These are phyloP conservation scores for Myathropa florea DNA, from an alignment of 2,888 invertebrate genomes.

Conservation along the genomic window DNA sequence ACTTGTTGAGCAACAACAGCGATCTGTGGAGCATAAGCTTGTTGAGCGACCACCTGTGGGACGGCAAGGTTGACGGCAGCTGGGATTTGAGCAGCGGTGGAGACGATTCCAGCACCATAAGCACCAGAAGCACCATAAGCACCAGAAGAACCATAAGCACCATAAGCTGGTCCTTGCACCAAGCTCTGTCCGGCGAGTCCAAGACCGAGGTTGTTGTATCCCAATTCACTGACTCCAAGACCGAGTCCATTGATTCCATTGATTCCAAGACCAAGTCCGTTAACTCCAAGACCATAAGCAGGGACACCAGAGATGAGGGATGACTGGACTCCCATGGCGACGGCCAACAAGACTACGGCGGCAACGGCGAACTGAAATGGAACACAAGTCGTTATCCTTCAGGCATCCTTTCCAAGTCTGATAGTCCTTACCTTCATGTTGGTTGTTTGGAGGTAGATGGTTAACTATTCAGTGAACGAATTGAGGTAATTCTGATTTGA, in stretches of 20 bases:
- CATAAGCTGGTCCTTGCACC: neutral
- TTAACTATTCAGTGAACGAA: constrained; percentile 22
- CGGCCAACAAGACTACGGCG: constrained; percentile 73
- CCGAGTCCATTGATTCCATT: constrained; percentile 6
- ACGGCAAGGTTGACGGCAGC: neutral
- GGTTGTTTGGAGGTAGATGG: constrained; percentile 71
- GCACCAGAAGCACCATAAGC: constrained; percentile 30
- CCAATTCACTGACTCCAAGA: neutral
- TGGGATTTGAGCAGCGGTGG: constrained; percentile 70
- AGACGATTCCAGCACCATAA: neutral
- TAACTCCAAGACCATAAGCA: constrained; percentile 42
- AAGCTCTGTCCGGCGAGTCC: neutral
- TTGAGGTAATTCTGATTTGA: constrained; percentile 14
- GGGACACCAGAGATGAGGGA: constrained; percentile 71
- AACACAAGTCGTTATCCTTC: neutral
- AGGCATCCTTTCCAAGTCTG: neutral
- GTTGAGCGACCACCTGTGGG: neutral
- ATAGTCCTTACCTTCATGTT: constrained; percentile 50
- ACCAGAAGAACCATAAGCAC: no score
- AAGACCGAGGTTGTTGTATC: neutral
- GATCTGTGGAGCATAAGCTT: neutral
- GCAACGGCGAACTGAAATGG: constrained; percentile 75
- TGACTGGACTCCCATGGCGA: constrained; percentile 78
- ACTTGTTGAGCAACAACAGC: neutral
- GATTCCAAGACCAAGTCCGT: constrained; percentile 47